phyloP scores from a whole-genome alignment of 2,888 invertebrate species.

The Melanchra persicariae region DNA sequence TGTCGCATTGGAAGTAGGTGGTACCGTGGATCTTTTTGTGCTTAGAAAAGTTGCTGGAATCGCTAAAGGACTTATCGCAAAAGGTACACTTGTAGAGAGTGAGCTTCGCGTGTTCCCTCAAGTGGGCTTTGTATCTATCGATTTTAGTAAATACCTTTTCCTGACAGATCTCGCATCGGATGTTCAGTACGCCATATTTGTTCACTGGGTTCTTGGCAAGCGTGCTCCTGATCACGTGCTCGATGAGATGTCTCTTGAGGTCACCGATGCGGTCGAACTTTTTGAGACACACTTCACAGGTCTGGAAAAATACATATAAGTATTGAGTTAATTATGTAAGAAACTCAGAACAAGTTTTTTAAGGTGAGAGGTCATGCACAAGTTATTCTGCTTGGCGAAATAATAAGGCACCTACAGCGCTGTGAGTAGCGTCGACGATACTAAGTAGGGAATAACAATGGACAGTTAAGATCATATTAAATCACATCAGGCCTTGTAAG shows the following conservation, averaged over 20 bases:
- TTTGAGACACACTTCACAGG: constrained; percentile 84
- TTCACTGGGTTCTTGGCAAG: constrained; percentile 82
- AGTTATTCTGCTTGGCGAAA: constrained; percentile 4
- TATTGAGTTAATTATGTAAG: neutral
- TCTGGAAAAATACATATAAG: constrained; percentile 73
- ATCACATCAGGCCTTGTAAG: constrained; percentile 25
- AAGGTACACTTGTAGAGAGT: constrained; percentile 87
- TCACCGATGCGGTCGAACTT: constrained; percentile 85
- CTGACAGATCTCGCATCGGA: constrained; percentile 84
- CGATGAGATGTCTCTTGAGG: constrained; percentile 87
- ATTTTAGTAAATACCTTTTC: constrained; percentile 79
- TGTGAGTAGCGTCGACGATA: constrained; percentile 22
- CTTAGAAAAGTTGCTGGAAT: constrained; percentile 89
- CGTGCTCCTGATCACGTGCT: constrained; percentile 85
- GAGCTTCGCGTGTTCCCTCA: constrained; percentile 87
- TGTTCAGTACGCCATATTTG: constrained; percentile 78
- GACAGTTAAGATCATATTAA: constrained; percentile 38
- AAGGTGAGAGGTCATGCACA: constrained; percentile 4
- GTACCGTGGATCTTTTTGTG: constrained; percentile 88
- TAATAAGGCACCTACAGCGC: constrained; percentile 17
- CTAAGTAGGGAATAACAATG: constrained; percentile 46
- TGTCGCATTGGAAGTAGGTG: constrained; percentile 84
- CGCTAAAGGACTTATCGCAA: constrained; percentile 88
- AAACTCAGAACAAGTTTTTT: neutral
- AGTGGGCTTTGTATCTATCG: constrained; percentile 86